Evolutionary conservation across 2,888 invertebrate species (phyloP).

Genomic region (Tenthredo amoena): DNA sequence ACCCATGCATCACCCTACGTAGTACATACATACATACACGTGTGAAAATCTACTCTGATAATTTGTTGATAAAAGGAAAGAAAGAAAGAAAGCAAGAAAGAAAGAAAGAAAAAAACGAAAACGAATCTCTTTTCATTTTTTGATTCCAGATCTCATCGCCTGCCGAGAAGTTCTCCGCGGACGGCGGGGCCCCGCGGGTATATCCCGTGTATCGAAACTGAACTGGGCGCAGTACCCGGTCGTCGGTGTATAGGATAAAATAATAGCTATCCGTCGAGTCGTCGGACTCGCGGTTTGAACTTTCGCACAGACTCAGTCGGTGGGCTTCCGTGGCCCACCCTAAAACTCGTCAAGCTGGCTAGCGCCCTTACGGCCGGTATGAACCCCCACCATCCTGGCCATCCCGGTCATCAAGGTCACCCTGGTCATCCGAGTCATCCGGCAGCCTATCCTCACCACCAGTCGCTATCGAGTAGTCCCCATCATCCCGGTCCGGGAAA

Average conservation of each 20-base stretch:
- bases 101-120: not conserved
- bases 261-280: conserved; percentile 36
- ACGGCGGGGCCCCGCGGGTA: conserved; percentile 39
- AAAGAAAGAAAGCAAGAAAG: not conserved
- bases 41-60: not conserved
- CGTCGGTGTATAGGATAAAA: not conserved
- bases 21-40: not conserved
- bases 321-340: conserved; percentile 76
- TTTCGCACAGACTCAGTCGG: conserved; percentile 71
- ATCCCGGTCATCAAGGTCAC: conserved; percentile 75
- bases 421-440: conserved; percentile 86
- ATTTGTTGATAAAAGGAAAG: not conserved
- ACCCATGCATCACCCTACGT: too few species aligned
- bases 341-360: conserved; percentile 90
- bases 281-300: conserved; percentile 41
- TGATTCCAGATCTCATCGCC: conserved; percentile 36
- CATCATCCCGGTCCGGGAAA: conserved; percentile 75
- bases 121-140: not conserved
- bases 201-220: not conserved
- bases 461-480: conserved; percentile 79
- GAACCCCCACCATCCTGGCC: conserved; percentile 91
- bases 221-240: conserved; percentile 26
- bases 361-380: conserved; percentile 91
- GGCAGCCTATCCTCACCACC: conserved; percentile 79
- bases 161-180: conserved; percentile 24